phyloP scores from a whole-genome alignment of 2,113 vertebrate species.

The Muscicapa adusta region DNA sequence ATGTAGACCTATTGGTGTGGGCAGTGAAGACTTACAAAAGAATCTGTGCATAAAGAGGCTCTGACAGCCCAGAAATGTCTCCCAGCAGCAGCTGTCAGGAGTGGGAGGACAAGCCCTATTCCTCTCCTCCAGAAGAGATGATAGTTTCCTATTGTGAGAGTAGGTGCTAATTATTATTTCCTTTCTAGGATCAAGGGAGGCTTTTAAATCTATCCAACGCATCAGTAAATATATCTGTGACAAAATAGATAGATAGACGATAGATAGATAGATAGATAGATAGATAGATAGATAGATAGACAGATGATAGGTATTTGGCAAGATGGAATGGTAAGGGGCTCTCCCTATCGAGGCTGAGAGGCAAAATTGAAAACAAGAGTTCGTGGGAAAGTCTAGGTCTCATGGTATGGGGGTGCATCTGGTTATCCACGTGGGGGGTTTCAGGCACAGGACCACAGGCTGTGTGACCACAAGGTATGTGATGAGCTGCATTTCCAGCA shows the following conservation, averaged over 20 bases:
- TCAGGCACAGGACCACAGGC: neutral
- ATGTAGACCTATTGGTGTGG: neutral
- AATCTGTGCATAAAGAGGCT: constrained; percentile 17
- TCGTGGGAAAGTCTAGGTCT: neutral
- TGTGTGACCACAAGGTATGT: neutral
- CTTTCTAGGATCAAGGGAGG: neutral
- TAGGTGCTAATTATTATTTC: constrained; percentile 34
- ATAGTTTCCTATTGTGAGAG: neutral
- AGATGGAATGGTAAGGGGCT: neutral
- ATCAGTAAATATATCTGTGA: neutral
- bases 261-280: neutral
- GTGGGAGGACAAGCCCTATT: neutral
- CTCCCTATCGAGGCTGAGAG: neutral
- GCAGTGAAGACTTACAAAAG: neutral
- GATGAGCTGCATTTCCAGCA: neutral
- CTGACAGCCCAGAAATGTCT: constrained; percentile 38
- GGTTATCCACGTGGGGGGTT: neutral
- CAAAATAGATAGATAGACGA: neutral
- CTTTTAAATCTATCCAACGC: neutral
- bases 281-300: neutral
- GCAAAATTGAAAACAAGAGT: neutral
- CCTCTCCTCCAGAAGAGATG: neutral
- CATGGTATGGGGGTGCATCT: neutral
- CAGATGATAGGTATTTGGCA: neutral
- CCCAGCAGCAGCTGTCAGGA: constrained; percentile 49